Conservation (phyloP, 2,113 vertebrate species). For the Tetraodon nigroviridis region DNA sequence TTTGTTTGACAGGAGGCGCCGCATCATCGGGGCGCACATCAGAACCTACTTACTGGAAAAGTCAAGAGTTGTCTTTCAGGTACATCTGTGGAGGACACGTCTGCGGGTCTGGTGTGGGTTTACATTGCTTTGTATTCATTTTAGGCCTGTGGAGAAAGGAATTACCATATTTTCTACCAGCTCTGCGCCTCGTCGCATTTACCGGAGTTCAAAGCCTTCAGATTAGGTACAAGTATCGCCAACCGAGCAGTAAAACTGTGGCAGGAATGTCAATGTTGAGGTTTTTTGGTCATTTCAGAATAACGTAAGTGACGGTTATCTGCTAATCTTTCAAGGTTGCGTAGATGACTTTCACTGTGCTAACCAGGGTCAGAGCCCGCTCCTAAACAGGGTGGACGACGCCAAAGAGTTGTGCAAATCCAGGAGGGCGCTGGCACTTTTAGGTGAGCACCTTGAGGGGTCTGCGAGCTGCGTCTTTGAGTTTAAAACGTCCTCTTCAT, state of each 20-base stretch:
- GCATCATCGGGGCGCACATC: constrained; percentile 94
- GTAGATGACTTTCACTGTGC: constrained; percentile 86
- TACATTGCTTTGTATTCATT: constrained; percentile 23
- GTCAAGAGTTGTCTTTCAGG: constrained; percentile 97
- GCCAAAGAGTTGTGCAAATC: constrained; percentile 85
- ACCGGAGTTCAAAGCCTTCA: constrained; percentile 87
- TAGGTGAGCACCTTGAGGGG: constrained; percentile 74
- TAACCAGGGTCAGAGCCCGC: constrained; percentile 84
- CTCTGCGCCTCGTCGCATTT: constrained; percentile 89
- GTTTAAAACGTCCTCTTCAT: not conserved
- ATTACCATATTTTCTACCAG: constrained; percentile 99
- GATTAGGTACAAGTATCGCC: constrained; percentile 77
- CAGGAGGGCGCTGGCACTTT: constrained; percentile 83
- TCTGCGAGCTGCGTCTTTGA: not conserved
- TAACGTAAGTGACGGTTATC: not conserved
- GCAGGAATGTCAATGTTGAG: too few relatives aligned
- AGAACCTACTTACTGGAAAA: constrained; percentile 97
- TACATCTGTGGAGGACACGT: constrained; percentile 46
- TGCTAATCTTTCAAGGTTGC: constrained; percentile 67
- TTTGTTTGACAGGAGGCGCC: constrained; percentile 87
- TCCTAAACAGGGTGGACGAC: constrained; percentile 88
- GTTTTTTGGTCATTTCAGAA: not conserved
- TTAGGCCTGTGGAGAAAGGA: constrained; percentile 91
- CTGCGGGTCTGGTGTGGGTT: not conserved
- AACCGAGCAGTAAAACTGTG: not conserved